phyloP scores from a whole-genome alignment of 2,797 vertebrate genomes.

The Takifugu rubripes region DNA sequence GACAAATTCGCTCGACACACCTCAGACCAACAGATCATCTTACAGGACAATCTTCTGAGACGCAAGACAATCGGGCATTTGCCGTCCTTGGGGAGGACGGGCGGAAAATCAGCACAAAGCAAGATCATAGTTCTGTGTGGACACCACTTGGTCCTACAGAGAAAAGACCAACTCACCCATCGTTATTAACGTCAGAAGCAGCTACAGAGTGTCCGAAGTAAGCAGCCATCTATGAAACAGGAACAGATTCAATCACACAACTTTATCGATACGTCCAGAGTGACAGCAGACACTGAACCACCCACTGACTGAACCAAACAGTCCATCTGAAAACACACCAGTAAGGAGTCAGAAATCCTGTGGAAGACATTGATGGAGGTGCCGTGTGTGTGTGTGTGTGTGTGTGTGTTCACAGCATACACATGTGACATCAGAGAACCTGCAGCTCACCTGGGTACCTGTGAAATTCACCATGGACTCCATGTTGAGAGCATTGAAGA shows the following conservation, averaged over 20 bases:
- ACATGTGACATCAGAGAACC: too few relatives aligned
- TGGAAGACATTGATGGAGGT: too few relatives aligned
- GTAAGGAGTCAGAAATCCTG: neutral
- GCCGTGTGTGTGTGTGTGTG: too few relatives aligned
- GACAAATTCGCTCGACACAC: neutral
- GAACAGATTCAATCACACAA: neutral
- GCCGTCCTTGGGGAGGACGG: too few relatives aligned
- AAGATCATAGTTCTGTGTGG: too few relatives aligned
- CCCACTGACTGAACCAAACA: neutral
- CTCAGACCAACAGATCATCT: too few relatives aligned
- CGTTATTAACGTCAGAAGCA: conserved; percentile 84
- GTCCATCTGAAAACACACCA: neutral
- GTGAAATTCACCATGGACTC: conserved; percentile 91
- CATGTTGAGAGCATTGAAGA: conserved; percentile 90
- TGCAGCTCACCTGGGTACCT: conserved; percentile 84
- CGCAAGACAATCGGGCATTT: too few relatives aligned
- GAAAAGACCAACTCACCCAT: conserved; percentile 58
- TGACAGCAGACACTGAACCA: neutral
- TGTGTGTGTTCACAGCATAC: too few relatives aligned
- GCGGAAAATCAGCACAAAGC: too few relatives aligned
- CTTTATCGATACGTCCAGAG: neutral
- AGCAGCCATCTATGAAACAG: conserved; percentile 83
- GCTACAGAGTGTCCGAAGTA: conserved; percentile 92
- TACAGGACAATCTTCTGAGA: too few relatives aligned
- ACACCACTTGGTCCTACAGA: neutral